Evolutionary conservation across 2,113 vertebrate species (phyloP), one percentile per base, ranked within the genome.

Genomic region (Dunckerocampus dactyliophorus): DNA sequence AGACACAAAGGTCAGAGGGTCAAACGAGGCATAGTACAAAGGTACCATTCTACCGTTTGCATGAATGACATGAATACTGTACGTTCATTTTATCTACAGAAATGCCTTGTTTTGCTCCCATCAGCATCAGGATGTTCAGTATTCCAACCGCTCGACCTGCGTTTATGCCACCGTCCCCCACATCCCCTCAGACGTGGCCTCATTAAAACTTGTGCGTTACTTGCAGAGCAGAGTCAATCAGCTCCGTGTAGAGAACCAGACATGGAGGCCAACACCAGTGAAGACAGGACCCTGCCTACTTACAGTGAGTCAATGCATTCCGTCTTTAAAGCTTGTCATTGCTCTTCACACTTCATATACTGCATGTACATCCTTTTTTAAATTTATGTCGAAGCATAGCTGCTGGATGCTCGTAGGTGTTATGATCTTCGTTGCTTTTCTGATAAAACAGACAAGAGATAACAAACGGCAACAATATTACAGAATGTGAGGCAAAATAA

Each of bases 201-300:
- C 90, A 8, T 74, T 89, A 17, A 90, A 89, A 61, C 80, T 92
- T 4, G 75, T 92, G 2, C 76, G 58, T 19, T 83, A 88, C 79
- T 88, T 92, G 31, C 91, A 91, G 83, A 79, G 79, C 52, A 84
- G 79, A 50, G 88, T 92, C 63, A 86, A 69, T 47, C 90, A 90
- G 70, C 88, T 92, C 16, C 79, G 80, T 10, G 65, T 83, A 1
- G 90, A 91, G 71, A 88, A 85, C 39, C 84, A 83, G 56, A 47
- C 52, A 21, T 56, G 54, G 34, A 82, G 48, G 56, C 46, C 70
- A 47, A 20, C 58, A 16, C 65, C 79, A 55, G 20, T 59, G 11
- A 45, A 64, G n/a, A 47, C 59, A 10, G 85, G 76, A 24, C 83
- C 87, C 20, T 84, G 69, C 67, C 72, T 81, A 56, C 75, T 75